Base-by-base conservation (phyloP, 2,888 invertebrate species). In the Odontocerum albicorne region DNA sequence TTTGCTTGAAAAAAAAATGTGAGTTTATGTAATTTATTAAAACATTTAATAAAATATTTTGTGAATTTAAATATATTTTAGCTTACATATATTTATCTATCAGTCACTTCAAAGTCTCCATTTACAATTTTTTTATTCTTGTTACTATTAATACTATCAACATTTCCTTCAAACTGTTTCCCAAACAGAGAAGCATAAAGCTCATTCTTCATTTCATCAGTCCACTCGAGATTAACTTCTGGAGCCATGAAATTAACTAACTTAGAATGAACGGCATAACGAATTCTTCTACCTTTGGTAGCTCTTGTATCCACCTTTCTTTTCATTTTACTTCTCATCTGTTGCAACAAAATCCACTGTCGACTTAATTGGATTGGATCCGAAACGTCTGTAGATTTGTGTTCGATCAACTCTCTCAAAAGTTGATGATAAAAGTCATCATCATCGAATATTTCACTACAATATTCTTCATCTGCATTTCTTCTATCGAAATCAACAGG, bases 361-460 rank as follows among this genome's bases (percentile, higher is more conserved):
- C 90, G 84, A 67, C 92, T 90, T 36, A 96, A 79, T 64, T 92
- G 90, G 6, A 89, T 81, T 1, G 94, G 92, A 74, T 93, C 94
- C 1, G 87, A 87, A 7, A 90, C 81, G 65, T 88, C 87, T 2
- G 87, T 84, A 0, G 93, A 88, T 72, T 96, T 96, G 62, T 88
- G 87, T 69, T 97, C 95, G 60, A 98, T 96, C 32, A 98, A 75
- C 70, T 97, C 96, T 60, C 93, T 78, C 36, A 98, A 74, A 49
- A 96, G 77, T 66, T 95, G 92, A 71, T 96, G 96, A 72, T 98
- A 98, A 70, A 98, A 98, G 69, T 98, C 98, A 65, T 90, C 91
- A 67, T 98, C 98, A 70, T 98, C 96, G 74, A 93, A 98, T 65
- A 97, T 90, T 73, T 97, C 91, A 0, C 79, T 66, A 66, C 91